These are phyloP conservation scores for Trichomalopsis sarcophagae DNA, from an alignment of 1,140 invertebrate species.

Conservation along the genomic window DNA sequence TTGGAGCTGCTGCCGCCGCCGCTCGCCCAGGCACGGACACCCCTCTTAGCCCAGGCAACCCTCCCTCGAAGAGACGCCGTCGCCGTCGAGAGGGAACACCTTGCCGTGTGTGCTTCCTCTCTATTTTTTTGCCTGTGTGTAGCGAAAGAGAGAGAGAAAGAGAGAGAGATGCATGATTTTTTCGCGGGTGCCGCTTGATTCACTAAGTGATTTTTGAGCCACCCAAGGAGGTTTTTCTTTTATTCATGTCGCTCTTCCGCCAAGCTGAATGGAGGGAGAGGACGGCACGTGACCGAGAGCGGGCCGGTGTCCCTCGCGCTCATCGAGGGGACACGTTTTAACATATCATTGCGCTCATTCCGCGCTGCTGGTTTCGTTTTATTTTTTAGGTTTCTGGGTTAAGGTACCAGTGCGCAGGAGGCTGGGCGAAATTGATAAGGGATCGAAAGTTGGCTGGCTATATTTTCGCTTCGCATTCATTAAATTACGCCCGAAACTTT, in stretches of 20 bases:
- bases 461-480: too few species aligned
- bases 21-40: slow-evolving; percentile 45
- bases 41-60: slow-evolving; percentile 30
- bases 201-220: not conserved
- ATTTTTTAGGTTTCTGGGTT: too few species aligned
- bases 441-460: too few species aligned
- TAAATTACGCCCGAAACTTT: too few species aligned
- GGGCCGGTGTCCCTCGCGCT: too few species aligned
- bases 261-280: not conserved
- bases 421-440: too few species aligned
- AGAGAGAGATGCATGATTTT: not conserved
- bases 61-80: not conserved
- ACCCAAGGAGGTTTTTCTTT: not conserved
- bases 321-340: too few species aligned
- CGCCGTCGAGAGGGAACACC: not conserved
- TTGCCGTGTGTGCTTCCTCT: not conserved
- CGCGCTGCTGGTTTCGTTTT: too few species aligned
- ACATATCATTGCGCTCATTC: too few species aligned
- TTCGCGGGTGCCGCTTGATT: not conserved
- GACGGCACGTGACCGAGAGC: not conserved
- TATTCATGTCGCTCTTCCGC: not conserved
- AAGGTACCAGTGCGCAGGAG: too few species aligned
- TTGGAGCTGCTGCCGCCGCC: slow-evolving; percentile 30
- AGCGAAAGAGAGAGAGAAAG: not conserved
- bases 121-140: not conserved